Evolutionary conservation across 2,888 invertebrate genomes (phyloP).

Genomic region (Smittia aterrima): DNA sequence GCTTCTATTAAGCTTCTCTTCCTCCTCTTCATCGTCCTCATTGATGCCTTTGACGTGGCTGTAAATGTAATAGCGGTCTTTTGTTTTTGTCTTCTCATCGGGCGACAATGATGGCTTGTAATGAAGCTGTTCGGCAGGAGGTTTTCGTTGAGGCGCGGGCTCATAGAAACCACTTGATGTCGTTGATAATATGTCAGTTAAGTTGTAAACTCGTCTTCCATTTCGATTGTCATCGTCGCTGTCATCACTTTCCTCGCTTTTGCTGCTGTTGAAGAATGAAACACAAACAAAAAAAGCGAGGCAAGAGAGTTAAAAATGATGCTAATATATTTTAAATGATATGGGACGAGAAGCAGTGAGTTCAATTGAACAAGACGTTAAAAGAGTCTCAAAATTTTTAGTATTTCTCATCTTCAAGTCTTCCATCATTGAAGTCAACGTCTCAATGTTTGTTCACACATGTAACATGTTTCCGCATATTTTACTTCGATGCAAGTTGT

Average conservation of each 20-base stretch:
- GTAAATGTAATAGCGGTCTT: slow-evolving; percentile 35
- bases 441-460: too few relatives aligned
- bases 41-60: slow-evolving; percentile 14
- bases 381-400: too few relatives aligned
- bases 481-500: neutral
- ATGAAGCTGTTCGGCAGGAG: slow-evolving; percentile 9
- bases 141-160: neutral
- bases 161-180: slow-evolving; percentile 13
- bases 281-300: neutral
- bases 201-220: slow-evolving; percentile 24
- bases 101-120: slow-evolving; percentile 5
- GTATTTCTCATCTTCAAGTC: too few relatives aligned
- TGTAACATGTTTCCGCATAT: slow-evolving; percentile 7
- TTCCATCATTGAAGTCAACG: too few relatives aligned
- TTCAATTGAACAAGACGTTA: too few relatives aligned
- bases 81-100: neutral
- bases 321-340: slow-evolving; percentile 8
- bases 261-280: neutral
- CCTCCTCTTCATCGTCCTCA: neutral
- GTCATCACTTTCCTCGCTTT: slow-evolving; percentile 24
- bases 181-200: slow-evolving; percentile 37
- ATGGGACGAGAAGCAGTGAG: too few relatives aligned
- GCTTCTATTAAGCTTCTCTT: neutral
- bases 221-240: neutral
- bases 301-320: neutral